A percentile compares a stretch with the other conserved stretches of the same genome.
Evolutionary conservation across 92 coral and sea anemone genomes (phyloP).

Genomic region (Palythoa caribaeorum): DNA sequence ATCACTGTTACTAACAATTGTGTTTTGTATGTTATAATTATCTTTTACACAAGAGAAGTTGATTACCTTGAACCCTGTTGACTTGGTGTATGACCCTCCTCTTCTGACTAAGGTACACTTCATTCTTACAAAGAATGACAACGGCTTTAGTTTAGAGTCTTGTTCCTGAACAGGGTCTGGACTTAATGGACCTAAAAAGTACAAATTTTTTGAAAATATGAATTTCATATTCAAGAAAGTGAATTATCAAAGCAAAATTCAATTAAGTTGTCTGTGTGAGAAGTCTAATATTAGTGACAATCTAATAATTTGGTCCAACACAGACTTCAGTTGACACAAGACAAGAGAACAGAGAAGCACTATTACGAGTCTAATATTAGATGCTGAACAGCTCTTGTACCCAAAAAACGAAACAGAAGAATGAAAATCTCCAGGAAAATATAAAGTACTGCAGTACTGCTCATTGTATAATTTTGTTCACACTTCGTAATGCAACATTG

Average conservation of each 20-base stretch:
- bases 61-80: constrained; percentile 87
- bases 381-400: too few relatives aligned
- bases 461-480: too few relatives aligned
- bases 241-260: background rate
- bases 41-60: background rate
- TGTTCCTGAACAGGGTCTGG: constrained; percentile 18
- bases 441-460: too few relatives aligned
- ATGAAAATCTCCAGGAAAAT: too few relatives aligned
- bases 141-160: constrained; percentile 50
- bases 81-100: constrained; percentile 90
- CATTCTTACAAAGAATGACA: constrained; percentile 88
- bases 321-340: too few relatives aligned
- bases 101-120: constrained; percentile 89
- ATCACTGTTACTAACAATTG: too few relatives aligned
- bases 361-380: too few relatives aligned
- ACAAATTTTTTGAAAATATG: background rate
- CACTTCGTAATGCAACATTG: too few relatives aligned
- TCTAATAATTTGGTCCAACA: too few relatives aligned
- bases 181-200: constrained; percentile 31
- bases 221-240: background rate
- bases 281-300: too few relatives aligned
- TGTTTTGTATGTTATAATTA: background rate
- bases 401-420: too few relatives aligned
- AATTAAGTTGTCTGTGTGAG: background rate
- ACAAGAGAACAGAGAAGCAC: too few relatives aligned